A percentile compares a stretch with the other conserved stretches of the same genome.
phyloP scores from a whole-genome alignment of 2,888 invertebrate genomes.

The Drosophila algonquin region DNA sequence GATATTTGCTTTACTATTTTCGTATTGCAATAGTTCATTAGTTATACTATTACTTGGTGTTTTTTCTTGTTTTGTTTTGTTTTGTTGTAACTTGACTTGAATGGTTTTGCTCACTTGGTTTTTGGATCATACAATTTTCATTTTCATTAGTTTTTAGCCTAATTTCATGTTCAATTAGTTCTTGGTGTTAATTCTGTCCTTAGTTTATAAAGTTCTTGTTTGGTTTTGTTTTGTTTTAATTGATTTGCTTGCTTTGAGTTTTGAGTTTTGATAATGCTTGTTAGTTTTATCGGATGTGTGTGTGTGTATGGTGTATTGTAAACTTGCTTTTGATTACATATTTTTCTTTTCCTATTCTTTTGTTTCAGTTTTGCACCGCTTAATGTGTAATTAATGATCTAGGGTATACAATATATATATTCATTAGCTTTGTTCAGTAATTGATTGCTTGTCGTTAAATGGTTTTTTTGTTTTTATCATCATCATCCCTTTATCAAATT shows the following conservation, averaged over 20 bases:
- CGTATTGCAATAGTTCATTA: constrained; percentile 6
- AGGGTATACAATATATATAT: constrained; percentile 35
- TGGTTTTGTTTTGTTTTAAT: constrained; percentile 21
- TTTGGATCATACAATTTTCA: not conserved
- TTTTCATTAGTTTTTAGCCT: not conserved
- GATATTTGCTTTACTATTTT: constrained; percentile 13
- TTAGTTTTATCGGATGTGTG: constrained; percentile 14
- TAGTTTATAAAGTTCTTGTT: constrained; percentile 7
- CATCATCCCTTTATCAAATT: constrained; percentile 28
- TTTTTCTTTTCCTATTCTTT: constrained; percentile 28
- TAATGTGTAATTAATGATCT: constrained; percentile 32
- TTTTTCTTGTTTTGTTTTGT: not conserved
- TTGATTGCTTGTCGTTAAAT: constrained; percentile 70
- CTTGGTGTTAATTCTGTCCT: constrained; percentile 1
- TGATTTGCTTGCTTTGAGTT: constrained; percentile 48
- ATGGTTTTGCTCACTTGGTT: not conserved
- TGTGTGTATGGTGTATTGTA: constrained; percentile 38
- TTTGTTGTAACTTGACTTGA: not conserved
- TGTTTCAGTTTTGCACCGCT: constrained; percentile 25
- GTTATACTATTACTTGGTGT: constrained; percentile 26
- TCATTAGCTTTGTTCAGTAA: constrained; percentile 47
- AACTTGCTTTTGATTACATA: constrained; percentile 50
- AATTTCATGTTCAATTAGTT: not conserved
- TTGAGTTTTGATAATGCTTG: constrained; percentile 43
- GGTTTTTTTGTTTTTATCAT: not conserved